Base-by-base conservation (phyloP, 2,113 vertebrate species). In the Barnardius zonarius region DNA sequence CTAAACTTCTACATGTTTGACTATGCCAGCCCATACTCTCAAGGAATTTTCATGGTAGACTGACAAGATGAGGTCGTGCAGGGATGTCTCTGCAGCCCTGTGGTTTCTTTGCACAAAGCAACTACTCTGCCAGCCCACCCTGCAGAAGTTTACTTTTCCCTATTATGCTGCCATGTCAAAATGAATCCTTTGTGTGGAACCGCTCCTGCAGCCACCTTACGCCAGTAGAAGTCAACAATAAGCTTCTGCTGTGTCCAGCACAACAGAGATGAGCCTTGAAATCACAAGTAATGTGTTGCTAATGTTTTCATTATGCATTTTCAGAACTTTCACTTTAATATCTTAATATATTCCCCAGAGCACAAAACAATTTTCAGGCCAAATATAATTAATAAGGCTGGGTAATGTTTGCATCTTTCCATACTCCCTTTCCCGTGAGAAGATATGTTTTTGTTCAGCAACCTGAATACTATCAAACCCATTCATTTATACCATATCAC, bases 331-430 rank as follows among this genome's bases (percentile, higher is more conserved):
- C 39, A 37, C n/a, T 88, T 59, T 62, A 70, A 49, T 59, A 88
- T 67, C 37, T 57, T 41, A 54, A 15, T 35, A 14, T 30, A 35
- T 61, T 74, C 27, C 54, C 59, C 37, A 80, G 76, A 92, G 76
- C 43, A 75, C 13, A 86, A 84, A 48, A 41, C 61, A 54, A 35
- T 94, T 90, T 86, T 69, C 66, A 76, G 86, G 44, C 39, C 86
- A 95, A 93, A 90, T 15, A 73, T 63, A 86, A 85, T 73, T 83
- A 90, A 90, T 70, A 63, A 90, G 18, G 46, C 51, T 92, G 46
- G 39, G 35, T 66, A 75, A 61, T 3, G 3, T 83, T 89, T 94
- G 16, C 28, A 35, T 62, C 62, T 84, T 93, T 68, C 35, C 73
- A 4, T 54, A 73, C 66, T 88, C 57, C 59, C 6, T 7, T 18